Evolutionary conservation across 2,113 vertebrate species (phyloP).

Genomic region (Hydrolagus affinis): DNA sequence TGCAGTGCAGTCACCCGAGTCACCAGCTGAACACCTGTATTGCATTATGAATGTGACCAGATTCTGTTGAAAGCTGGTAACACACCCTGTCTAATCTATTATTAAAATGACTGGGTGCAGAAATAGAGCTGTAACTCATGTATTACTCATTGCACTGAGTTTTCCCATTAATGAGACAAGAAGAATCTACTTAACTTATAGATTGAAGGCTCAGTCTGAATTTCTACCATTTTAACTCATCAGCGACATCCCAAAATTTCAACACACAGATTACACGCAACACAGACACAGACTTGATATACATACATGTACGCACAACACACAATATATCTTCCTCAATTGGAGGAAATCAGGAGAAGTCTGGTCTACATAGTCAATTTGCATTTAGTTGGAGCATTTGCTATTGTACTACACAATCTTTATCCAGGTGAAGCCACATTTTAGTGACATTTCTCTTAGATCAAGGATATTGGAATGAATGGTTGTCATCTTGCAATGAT

Average conservation of each 20-base stretch:
- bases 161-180: slow-evolving; percentile 21
- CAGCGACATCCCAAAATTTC: not conserved
- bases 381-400: too few species aligned
- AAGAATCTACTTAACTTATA: slow-evolving; percentile 14
- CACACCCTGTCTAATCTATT: slow-evolving; percentile 29
- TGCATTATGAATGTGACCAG: slow-evolving; percentile 27
- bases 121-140: slow-evolving; percentile 29
- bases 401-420: too few species aligned
- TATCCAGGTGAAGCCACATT: too few species aligned
- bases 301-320: too few species aligned
- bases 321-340: too few species aligned
- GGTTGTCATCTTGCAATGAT: too few species aligned
- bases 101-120: slow-evolving; percentile 31
- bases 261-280: not conserved
- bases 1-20: not conserved
- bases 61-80: slow-evolving; percentile 29
- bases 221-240: slow-evolving; percentile 14
- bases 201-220: slow-evolving; percentile 10
- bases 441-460: too few species aligned
- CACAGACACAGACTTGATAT: too few species aligned
- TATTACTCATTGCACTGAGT: slow-evolving; percentile 31
- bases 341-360: too few species aligned
- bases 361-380: too few species aligned
- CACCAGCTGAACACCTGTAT: slow-evolving; percentile 28
- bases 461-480: too few species aligned